Percentiles rank a stretch among this genome's conserved stretches.
Conservation (phyloP, 2,888 invertebrate genomes). For the Cephus nigrinus region DNA sequence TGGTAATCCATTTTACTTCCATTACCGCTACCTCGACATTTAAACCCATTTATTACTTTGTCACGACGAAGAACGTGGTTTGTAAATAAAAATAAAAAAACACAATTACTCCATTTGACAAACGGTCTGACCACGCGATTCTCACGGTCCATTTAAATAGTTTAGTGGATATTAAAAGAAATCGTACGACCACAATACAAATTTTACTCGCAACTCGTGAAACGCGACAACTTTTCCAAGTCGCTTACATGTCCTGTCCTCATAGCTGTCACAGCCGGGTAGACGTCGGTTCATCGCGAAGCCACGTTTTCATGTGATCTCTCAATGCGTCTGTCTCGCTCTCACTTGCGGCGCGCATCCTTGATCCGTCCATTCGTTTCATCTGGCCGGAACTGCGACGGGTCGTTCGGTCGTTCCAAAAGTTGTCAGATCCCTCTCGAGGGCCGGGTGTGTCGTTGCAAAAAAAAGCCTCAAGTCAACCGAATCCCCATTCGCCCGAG, state of each 20-base stretch:
- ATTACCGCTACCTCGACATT: not conserved
- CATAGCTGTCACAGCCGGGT: not conserved
- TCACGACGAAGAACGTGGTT: not conserved
- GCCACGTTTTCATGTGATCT: not conserved
- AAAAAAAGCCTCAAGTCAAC: not conserved
- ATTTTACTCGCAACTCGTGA: not conserved
- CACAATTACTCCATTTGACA: not conserved
- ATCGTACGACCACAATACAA: not conserved
- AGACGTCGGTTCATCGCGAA: not conserved
- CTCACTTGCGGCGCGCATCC: not conserved
- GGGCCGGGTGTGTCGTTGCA: not conserved
- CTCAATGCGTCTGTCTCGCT: not conserved
- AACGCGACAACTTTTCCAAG: not conserved
- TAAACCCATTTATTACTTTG: not conserved
- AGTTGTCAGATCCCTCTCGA: not conserved
- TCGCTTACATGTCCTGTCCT: not conserved
- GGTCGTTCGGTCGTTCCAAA: not conserved
- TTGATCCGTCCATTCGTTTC: not conserved
- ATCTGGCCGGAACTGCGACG: not conserved
- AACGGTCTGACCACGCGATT: not conserved
- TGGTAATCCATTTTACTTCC: not conserved
- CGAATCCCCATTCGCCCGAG: not conserved
- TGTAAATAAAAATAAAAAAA: not conserved
- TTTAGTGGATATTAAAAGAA: not conserved
- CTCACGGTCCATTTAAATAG: not conserved